These are phyloP conservation scores for Stomorhina lunata DNA, from an alignment of 2,888 invertebrate species.

Conservation along the genomic window DNA sequence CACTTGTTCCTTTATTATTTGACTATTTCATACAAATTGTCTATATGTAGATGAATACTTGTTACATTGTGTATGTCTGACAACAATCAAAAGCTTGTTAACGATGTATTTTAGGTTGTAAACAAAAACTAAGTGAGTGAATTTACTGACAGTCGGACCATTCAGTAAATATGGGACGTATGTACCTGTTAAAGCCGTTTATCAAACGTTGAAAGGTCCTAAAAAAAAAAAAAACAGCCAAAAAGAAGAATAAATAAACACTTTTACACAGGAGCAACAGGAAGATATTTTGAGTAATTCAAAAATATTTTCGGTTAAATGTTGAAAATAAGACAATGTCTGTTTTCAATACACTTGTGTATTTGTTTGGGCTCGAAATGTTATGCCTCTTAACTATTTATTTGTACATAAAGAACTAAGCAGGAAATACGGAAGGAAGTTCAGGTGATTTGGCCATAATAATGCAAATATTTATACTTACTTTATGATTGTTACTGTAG, in stretches of 20 bases:
- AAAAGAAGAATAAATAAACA: not conserved
- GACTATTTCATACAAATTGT: not conserved
- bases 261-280: slow-evolving; percentile 66
- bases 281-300: slow-evolving; percentile 64
- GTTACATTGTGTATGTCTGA: slow-evolving; percentile 27
- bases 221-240: not conserved
- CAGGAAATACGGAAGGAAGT: slow-evolving; percentile 74
- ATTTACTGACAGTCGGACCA: not conserved
- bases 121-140: slow-evolving; percentile 18
- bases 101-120: slow-evolving; percentile 47
- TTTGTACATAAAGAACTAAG: slow-evolving; percentile 55
- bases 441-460: slow-evolving; percentile 75
- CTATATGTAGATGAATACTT: not conserved
- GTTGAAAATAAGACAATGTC: not conserved
- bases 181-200: slow-evolving; percentile 51
- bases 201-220: slow-evolving; percentile 37
- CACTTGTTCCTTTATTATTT: slow-evolving; percentile 24
- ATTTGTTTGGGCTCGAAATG: not conserved
- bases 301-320: slow-evolving; percentile 58
- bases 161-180: not conserved
- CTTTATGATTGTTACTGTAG: not conserved
- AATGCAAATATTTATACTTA: slow-evolving; percentile 54
- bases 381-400: slow-evolving; percentile 38
- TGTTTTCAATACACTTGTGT: slow-evolving; percentile 19
- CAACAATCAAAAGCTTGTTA: slow-evolving; percentile 55